These are phyloP conservation scores for Caerostris darwini DNA, from an alignment of 1,140 invertebrate species.

Conservation along the genomic window DNA sequence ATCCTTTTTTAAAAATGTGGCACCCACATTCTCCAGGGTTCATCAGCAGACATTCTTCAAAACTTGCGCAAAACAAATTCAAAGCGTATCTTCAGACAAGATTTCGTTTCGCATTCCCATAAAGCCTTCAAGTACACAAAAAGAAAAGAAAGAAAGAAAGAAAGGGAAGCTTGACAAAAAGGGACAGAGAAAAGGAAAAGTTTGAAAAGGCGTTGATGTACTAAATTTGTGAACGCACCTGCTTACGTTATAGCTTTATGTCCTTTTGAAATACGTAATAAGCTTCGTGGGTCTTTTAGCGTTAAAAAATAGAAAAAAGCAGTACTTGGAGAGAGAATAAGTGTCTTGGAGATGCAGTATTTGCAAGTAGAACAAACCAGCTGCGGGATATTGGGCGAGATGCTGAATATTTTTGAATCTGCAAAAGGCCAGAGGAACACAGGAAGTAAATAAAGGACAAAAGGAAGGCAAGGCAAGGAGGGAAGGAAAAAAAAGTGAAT, in stretches of 20 bases:
- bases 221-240: slow-evolving; percentile 27
- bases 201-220: slow-evolving; percentile 8
- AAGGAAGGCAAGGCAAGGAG: background rate
- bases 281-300: background rate
- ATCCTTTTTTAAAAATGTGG: background rate
- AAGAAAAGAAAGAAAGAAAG: background rate
- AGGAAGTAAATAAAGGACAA: slow-evolving; percentile 48
- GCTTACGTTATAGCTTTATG: slow-evolving; percentile 28
- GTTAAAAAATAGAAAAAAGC: background rate
- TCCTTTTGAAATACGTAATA: slow-evolving; percentile 3
- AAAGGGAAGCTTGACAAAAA: background rate
- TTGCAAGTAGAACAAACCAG: slow-evolving; percentile 34
- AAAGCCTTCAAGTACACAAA: background rate
- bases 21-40: background rate
- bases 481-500: background rate
- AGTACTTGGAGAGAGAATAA: background rate
- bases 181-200: background rate
- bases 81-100: background rate
- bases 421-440: background rate
- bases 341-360: background rate
- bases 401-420: slow-evolving; percentile 53
- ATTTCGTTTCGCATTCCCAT: background rate
- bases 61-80: background rate
- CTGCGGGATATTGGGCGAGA: slow-evolving; percentile 1
- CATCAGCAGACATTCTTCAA: background rate